These are phyloP conservation scores for Camponotus fellah DNA, from an alignment of 2,888 invertebrate genomes.

Conservation along the genomic window DNA sequence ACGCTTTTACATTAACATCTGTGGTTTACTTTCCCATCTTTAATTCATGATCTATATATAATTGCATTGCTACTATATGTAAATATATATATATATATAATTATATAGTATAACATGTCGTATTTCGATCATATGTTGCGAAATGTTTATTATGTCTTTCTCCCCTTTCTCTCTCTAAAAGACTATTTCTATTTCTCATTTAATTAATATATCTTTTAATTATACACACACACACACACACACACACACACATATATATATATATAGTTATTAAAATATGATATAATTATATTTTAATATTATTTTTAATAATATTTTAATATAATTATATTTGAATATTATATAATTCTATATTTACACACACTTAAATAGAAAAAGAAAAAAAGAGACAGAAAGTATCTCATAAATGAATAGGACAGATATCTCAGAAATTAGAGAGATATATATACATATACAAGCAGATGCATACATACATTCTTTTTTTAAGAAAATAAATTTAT, in stretches of 20 bases:
- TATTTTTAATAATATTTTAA: too few relatives aligned
- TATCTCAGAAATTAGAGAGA: too few relatives aligned
- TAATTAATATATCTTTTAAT: not conserved
- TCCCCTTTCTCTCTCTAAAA: not conserved
- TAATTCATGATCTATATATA: slow-evolving; percentile 17
- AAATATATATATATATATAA: not conserved
- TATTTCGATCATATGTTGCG: not conserved
- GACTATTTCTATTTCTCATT: not conserved
- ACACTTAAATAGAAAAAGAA: too few relatives aligned
- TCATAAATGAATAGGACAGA: not conserved
- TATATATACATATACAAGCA: not conserved
- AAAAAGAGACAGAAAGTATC: not conserved
- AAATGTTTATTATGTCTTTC: not conserved
- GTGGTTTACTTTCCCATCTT: slow-evolving; percentile 29
- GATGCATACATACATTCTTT: not conserved
- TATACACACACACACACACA: too few relatives aligned
- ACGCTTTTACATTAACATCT: slow-evolving; percentile 44
- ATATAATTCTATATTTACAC: too few relatives aligned
- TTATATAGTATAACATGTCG: not conserved
- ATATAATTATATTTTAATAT: too few relatives aligned
- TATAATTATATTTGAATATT: too few relatives aligned
- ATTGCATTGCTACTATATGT: not conserved
- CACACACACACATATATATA: too few relatives aligned
- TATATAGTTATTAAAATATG: too few relatives aligned
- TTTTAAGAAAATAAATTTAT: not conserved